Percentiles rank a stretch among this genome's conserved stretches.
phyloP scores from a whole-genome alignment of 2,888 invertebrate genomes.

The Apamea crenata region DNA sequence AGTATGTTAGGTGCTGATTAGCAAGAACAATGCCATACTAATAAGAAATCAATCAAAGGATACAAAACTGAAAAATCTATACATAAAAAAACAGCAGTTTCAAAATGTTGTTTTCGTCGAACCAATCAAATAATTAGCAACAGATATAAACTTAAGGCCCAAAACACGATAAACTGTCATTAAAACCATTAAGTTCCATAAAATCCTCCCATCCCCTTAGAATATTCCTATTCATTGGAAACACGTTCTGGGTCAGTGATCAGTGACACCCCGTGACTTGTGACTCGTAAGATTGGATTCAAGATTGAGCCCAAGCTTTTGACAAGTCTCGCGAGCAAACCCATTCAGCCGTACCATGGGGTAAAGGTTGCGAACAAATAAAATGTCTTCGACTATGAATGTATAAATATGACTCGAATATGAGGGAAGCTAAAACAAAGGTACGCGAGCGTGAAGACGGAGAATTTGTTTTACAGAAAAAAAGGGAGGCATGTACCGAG shows the following conservation, averaged over 20 bases:
- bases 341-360: constrained; percentile 53
- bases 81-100: neutral
- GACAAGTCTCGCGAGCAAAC: constrained; percentile 62
- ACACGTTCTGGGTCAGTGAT: constrained; percentile 64
- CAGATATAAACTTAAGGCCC: too few relatives aligned
- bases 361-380: constrained; percentile 65
- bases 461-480: constrained; percentile 3
- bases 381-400: constrained; percentile 56
- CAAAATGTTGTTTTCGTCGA: neutral
- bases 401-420: constrained; percentile 47
- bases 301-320: constrained; percentile 66
- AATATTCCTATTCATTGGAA: constrained; percentile 54
- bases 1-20: neutral
- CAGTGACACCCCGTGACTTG: constrained; percentile 54
- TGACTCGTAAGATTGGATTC: constrained; percentile 68
- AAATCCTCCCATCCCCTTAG: constrained; percentile 2
- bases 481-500: neutral
- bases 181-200: constrained; percentile 10
- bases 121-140: neutral
- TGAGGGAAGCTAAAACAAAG: constrained; percentile 28
- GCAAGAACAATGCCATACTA: neutral
- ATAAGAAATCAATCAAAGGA: neutral
- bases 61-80: neutral
- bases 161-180: neutral
- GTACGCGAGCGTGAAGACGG: constrained; percentile 10